Percentiles rank a stretch among this genome's conserved stretches.
phyloP scores from a whole-genome alignment of 2,797 vertebrate genomes.

The Propithecus deckenii region DNA sequence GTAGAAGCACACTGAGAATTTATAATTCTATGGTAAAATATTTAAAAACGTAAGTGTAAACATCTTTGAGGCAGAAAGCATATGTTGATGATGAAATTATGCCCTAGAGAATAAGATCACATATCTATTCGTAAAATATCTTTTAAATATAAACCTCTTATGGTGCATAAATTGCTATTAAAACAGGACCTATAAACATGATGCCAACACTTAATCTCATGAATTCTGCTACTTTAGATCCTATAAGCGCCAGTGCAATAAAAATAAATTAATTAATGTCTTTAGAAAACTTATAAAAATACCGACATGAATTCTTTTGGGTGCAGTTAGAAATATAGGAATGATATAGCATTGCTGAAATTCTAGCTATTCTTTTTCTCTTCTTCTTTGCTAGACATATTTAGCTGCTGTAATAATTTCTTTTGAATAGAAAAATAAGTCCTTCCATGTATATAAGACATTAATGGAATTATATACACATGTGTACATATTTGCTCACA shows the following conservation, averaged over 20 bases:
- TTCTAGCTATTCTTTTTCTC: not conserved
- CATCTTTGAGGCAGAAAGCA: not conserved
- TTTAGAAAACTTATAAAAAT: not conserved
- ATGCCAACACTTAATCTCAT: not conserved
- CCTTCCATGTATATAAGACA: not conserved
- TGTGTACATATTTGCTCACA: not conserved
- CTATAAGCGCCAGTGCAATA: not conserved
- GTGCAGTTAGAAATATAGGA: not conserved
- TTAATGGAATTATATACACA: not conserved
- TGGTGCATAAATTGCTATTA: not conserved
- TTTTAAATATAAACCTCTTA: not conserved
- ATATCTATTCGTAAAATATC: not conserved
- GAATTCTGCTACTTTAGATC: not conserved
- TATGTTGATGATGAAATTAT: not conserved
- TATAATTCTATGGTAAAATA: slow-evolving; percentile 35
- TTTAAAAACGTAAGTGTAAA: not conserved
- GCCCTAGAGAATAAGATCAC: not conserved
- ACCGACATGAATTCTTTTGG: not conserved
- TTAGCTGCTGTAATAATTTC: not conserved
- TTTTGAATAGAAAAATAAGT: slow-evolving; percentile 8
- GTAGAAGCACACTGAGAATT: not conserved
- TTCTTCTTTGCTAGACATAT: not conserved
- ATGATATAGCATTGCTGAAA: not conserved
- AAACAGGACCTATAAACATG: not conserved
- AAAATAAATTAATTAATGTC: slow-evolving; percentile 11